Evolutionary conservation across 2,888 invertebrate species (phyloP), one percentile per base, ranked within the genome.

Genomic region (Argyresthia albistria): DNA sequence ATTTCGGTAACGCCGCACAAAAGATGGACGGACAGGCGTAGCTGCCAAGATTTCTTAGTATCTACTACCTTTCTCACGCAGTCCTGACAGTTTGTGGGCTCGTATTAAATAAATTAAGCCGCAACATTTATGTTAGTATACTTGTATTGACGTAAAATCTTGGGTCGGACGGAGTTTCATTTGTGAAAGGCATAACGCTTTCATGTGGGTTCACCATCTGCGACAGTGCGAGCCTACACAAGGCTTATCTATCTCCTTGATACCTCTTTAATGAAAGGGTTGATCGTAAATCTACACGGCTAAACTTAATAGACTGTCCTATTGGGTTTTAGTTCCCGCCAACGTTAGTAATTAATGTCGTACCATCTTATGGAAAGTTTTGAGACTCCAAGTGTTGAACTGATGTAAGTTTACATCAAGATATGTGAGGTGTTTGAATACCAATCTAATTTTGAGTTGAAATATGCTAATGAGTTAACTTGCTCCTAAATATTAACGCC

Each of bases 181-280:
- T 75, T 69, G 73, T 67, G 67, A 51, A 35, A 51, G 67, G 69
- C 69, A 70, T 69, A 70, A 75, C 71, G 74, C 73, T 76, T 75
- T 73, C 71, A 73, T 70, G 35, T 10, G 4, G 14, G 7, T 10
- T 10, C 36, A 12, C 35, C 46, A 46, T 52, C 52, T 46, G 52
- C 12, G 52, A 52, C 52, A 80, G 76, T 79, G 77, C 73, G 75
- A 79, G 77, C 74, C 73, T 53, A 25, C 74, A 75, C 68, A 65
- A 70, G 72, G 72, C 76, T 80, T 83, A 83, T 83, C 80, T 81
- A 72, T 81, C 80, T 75, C 78, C 73, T 77, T 82, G 82, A 82
- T 84, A 83, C 84, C 81, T 81, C 78, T 79, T 83, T 84, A 82
- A 86, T 84, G 80, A 84, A 83, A 84, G 82, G 86, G 83, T 81